Evolutionary conservation across 2,797 vertebrate species (phyloP).

Genomic region (Odontamblyopus rebecca): DNA sequence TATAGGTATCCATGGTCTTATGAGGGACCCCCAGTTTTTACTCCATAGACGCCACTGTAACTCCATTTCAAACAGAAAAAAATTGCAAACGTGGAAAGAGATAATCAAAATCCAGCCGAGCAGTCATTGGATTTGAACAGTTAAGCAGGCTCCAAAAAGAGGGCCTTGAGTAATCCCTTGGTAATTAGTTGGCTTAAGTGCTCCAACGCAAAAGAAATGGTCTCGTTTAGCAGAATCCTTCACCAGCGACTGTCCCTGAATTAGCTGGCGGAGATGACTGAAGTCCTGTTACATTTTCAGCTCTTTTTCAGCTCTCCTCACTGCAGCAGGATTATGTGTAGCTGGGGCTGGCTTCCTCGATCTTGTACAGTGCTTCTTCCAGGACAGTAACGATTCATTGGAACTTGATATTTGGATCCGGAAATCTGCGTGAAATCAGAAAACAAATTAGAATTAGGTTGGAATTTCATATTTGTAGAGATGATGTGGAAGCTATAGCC

Average conservation of each 20-base stretch:
- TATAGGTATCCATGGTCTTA: slow-evolving; percentile 87
- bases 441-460: slow-evolving; percentile 11
- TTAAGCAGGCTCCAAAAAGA: slow-evolving; percentile 36
- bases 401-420: slow-evolving; percentile 58
- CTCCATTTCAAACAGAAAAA: slow-evolving; percentile 82
- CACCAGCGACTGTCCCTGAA: slow-evolving; percentile 76
- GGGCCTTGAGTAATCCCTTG: slow-evolving; percentile 71
- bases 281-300: slow-evolving; percentile 67
- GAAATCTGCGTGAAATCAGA: slow-evolving; percentile 67
- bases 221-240: slow-evolving; percentile 74
- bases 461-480: neutral
- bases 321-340: slow-evolving; percentile 37
- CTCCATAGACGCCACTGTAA: slow-evolving; percentile 81
- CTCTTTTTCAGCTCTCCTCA: slow-evolving; percentile 49
- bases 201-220: slow-evolving; percentile 64
- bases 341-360: slow-evolving; percentile 13
- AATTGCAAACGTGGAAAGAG: slow-evolving; percentile 36
- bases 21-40: slow-evolving; percentile 79
- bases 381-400: slow-evolving; percentile 43
- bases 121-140: slow-evolving; percentile 39
- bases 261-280: slow-evolving; percentile 48
- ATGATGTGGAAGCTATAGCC: neutral
- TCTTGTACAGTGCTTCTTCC: slow-evolving; percentile 51
- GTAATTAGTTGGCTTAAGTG: slow-evolving; percentile 67
- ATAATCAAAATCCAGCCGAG: slow-evolving; percentile 43